Base-by-base conservation (phyloP, 2,888 invertebrate species). In the Gortyna flavago region DNA sequence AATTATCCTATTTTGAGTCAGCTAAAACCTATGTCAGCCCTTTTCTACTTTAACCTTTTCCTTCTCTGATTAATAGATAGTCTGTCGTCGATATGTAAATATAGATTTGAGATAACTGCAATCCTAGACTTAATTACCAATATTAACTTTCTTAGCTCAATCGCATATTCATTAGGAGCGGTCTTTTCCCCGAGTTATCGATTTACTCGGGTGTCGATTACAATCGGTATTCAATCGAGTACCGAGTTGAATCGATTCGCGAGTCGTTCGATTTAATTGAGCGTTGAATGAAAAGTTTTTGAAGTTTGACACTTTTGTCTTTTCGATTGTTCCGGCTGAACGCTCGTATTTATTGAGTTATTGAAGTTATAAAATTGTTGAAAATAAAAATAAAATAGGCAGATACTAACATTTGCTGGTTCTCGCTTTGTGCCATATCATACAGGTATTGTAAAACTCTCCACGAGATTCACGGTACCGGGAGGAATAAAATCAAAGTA, bases 171-270 rank as follows among this genome's bases (percentile, higher is more conserved):
- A 91, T 91, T 87, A 87, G 80, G 57, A 74, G 80, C 74, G 77
- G 81, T 87, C 83, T 89, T 89, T 89, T 89, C 86, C 81, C 44
- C 79, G 81, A 87, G 85, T 89, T 88, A 89, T 89, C 88, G 89
- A 88, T 88, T 88, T 83, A 85, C 84, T 84, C 72, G 78, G 77
- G 87, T 89, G 89, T 91, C 90, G 89, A 91, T 92, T 91, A 91
- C 90, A 90, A 92, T 92, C 89, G 90, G 88, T 90, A 90, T 90
- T 89, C 89, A 89, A 92, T 91, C 89, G 88, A 90, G 88, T 89
- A 89, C 77, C 69, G 85, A 90, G 78, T 84, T 85, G 72, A 88
- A 79, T 86, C 86, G 88, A 83, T 82, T 87, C 80, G 72, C 72
- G 73, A 85, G 75, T 86, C 77, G 81, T 78, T 81, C 68, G 72